phyloP scores from a whole-genome alignment of 37 sponge, comb jelly and placozoan genomes.

The Tethya wilhelma region DNA sequence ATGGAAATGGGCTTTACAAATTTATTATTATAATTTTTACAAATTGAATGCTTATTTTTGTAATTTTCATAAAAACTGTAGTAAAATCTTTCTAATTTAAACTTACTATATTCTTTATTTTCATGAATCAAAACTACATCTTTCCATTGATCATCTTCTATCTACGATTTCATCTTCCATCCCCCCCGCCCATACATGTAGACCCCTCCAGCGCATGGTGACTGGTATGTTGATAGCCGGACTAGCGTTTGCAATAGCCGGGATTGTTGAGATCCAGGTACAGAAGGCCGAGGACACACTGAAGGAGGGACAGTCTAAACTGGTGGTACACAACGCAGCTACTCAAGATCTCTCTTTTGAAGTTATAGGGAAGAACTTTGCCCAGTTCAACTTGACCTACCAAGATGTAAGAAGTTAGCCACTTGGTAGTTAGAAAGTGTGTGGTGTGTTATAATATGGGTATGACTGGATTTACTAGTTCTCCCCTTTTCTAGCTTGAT shows the following conservation, averaged over 20 bases:
- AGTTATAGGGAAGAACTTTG: too few relatives aligned
- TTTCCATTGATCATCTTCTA: background rate
- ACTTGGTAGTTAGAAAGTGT: too few relatives aligned
- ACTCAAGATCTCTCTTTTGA: too few relatives aligned
- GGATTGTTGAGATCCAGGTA: slow-evolving; percentile 76
- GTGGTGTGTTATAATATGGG: too few relatives aligned
- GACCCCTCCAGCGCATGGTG: slow-evolving; percentile 94
- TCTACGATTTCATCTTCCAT: background rate
- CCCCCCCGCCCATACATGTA: slow-evolving; percentile 1
- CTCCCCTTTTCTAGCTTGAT: too few relatives aligned
- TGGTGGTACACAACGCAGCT: slow-evolving; percentile 4
- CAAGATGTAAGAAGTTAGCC: too few relatives aligned
- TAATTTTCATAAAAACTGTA: background rate
- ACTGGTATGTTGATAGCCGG: slow-evolving; percentile 88
- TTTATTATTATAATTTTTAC: too few relatives aligned
- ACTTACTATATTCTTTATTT: background rate
- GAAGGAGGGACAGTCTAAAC: slow-evolving; percentile 35
- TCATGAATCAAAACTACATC: background rate
- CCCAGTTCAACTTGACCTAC: too few relatives aligned
- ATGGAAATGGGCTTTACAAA: too few relatives aligned
- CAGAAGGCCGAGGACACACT: slow-evolving; percentile 7
- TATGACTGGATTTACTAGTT: too few relatives aligned
- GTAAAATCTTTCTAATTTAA: background rate
- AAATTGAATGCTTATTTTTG: too few relatives aligned
- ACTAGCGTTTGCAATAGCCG: slow-evolving; percentile 89